phyloP scores from a whole-genome alignment of 2,888 invertebrate species.

The Xanthostigma xanthostigma region DNA sequence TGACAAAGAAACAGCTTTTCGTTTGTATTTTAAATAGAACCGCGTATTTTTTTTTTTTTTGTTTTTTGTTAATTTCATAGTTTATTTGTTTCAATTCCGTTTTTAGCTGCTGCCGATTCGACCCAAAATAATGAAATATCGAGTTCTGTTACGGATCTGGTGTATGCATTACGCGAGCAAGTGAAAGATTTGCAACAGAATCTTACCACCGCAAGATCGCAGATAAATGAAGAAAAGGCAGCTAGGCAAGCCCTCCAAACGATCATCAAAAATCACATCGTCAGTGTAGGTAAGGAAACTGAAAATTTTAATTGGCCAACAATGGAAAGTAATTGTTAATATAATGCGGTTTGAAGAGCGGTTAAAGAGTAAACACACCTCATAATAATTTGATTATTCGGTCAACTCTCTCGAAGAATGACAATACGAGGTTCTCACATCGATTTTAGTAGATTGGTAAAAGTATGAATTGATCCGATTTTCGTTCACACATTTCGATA shows the following conservation, averaged over 20 bases:
- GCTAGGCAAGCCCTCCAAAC: constrained; percentile 25
- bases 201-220: constrained; percentile 22
- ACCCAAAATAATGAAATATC: neutral
- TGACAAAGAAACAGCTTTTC: neutral
- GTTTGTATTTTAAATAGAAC: neutral
- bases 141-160: constrained; percentile 11
- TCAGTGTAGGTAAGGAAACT: constrained; percentile 21
- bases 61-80: neutral
- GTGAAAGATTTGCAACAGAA: constrained; percentile 25
- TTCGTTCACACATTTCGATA: too few species aligned
- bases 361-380: too few species aligned
- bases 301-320: constrained; percentile 26
- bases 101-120: constrained; percentile 4
- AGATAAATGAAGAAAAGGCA: constrained; percentile 25
- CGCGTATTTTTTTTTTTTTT: neutral
- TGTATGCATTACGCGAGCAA: constrained; percentile 17
- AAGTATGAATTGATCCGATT: too few species aligned
- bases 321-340: neutral
- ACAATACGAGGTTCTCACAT: too few species aligned
- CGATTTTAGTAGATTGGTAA: too few species aligned
- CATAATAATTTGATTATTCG: too few species aligned
- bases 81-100: neutral
- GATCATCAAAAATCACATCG: constrained; percentile 21
- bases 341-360: too few species aligned
- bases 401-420: too few species aligned